These are phyloP conservation scores for Hybos culiciformis DNA, from an alignment of 2,888 invertebrate genomes.

Conservation along the genomic window DNA sequence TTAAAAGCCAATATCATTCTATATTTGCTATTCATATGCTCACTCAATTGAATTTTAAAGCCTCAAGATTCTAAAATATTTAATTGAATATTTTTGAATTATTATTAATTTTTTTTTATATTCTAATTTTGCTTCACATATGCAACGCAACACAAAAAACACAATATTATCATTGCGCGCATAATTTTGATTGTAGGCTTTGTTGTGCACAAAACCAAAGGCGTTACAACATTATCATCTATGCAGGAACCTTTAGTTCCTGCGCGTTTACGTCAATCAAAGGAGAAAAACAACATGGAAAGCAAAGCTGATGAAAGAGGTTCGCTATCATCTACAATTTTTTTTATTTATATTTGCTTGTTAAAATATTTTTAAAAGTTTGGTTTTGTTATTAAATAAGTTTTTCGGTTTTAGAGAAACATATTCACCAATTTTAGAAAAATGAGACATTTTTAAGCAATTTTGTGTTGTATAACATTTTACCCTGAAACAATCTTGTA, in stretches of 20 bases:
- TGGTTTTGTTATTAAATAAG: too few relatives aligned
- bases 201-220: constrained; percentile 67
- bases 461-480: too few relatives aligned
- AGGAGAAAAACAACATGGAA: constrained; percentile 49
- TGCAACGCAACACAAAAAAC: too few relatives aligned
- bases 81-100: constrained; percentile 5
- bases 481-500: too few relatives aligned
- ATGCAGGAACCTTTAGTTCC: constrained; percentile 45
- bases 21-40: neutral
- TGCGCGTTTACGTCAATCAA: constrained; percentile 43
- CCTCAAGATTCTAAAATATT: too few relatives aligned
- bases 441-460: too few relatives aligned
- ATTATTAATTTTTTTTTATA: constrained; percentile 2
- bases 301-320: constrained; percentile 56
- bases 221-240: constrained; percentile 64
- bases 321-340: constrained; percentile 18
- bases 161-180: constrained; percentile 6
- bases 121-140: neutral
- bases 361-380: constrained; percentile 5
- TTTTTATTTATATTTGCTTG: constrained; percentile 9
- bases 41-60: neutral
- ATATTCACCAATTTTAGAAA: too few relatives aligned
- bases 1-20: neutral
- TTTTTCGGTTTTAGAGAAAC: too few relatives aligned
- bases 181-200: too few relatives aligned